A percentile compares a stretch with the other conserved stretches of the same genome.
Conservation (phyloP, 2,797 vertebrate species). For the Peromyscus eremicus region DNA sequence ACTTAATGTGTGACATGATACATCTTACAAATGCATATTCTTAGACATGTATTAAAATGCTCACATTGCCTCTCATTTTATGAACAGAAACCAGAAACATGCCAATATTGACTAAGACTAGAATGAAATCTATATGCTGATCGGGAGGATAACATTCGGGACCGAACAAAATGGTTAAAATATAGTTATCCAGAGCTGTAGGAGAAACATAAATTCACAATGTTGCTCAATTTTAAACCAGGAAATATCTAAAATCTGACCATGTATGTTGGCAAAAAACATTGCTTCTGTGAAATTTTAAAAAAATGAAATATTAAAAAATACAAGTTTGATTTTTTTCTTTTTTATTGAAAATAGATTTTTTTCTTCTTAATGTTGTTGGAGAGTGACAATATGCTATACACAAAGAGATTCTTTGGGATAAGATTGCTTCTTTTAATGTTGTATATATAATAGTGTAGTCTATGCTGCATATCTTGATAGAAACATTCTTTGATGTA, state of each 20-base stretch:
- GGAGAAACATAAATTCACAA: not conserved
- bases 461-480: not conserved
- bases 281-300: not conserved
- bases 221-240: not conserved
- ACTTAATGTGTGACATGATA: not conserved
- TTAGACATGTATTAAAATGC: not conserved
- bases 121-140: not conserved
- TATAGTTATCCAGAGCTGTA: not conserved
- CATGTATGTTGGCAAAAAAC: not conserved
- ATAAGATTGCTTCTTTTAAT: not conserved
- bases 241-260: not conserved
- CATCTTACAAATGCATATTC: too few relatives aligned
- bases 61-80: not conserved
- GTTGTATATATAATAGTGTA: not conserved
- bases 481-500: not conserved
- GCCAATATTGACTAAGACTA: not conserved
- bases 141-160: not conserved
- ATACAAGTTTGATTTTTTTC: not conserved
- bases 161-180: conserved; percentile 2
- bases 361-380: not conserved
- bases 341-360: not conserved
- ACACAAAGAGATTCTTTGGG: not conserved
- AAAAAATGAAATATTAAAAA: not conserved
- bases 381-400: not conserved
- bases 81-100: not conserved